Percentiles rank a stretch among this genome's conserved stretches.
These are phyloP conservation scores for Peromyscus nudipes DNA, from an alignment of 2,797 vertebrate genomes.

Conservation along the genomic window DNA sequence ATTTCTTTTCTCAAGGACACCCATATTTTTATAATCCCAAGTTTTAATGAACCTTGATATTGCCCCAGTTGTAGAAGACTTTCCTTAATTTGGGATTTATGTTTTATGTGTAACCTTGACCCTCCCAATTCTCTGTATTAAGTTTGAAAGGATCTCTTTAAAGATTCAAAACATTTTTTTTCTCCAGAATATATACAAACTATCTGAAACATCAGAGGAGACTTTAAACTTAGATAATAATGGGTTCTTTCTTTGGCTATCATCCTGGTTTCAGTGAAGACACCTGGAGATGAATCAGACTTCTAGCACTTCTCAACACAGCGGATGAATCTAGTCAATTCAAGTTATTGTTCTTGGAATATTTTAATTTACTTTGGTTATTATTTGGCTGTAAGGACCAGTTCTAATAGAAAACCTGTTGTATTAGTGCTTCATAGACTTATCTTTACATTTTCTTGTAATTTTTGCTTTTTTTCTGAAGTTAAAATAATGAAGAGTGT, in stretches of 20 bases:
- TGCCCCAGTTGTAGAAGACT: background rate
- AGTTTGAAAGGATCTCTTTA: conserved; percentile 27
- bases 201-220: conserved; percentile 8
- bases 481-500: conserved; percentile 7
- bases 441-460: background rate
- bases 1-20: conserved; percentile 7
- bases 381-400: background rate
- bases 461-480: background rate
- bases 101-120: conserved; percentile 3
- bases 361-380: conserved; percentile 34
- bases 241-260: background rate
- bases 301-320: conserved; percentile 33
- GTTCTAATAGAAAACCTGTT: conserved; percentile 9
- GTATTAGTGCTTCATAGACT: background rate
- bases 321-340: background rate
- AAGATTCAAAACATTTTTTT: conserved; percentile 37
- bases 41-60: background rate
- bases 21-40: background rate
- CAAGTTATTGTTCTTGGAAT: conserved; percentile 4
- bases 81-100: conserved; percentile 48
- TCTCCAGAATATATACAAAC: conserved; percentile 35
- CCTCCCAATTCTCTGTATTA: conserved; percentile 22
- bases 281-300: conserved; percentile 51
- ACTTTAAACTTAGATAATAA: conserved; percentile 32
- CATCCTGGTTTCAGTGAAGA: conserved; percentile 8